Base-by-base conservation (phyloP, 2,797 vertebrate genomes). In the Chelon auratus region DNA sequence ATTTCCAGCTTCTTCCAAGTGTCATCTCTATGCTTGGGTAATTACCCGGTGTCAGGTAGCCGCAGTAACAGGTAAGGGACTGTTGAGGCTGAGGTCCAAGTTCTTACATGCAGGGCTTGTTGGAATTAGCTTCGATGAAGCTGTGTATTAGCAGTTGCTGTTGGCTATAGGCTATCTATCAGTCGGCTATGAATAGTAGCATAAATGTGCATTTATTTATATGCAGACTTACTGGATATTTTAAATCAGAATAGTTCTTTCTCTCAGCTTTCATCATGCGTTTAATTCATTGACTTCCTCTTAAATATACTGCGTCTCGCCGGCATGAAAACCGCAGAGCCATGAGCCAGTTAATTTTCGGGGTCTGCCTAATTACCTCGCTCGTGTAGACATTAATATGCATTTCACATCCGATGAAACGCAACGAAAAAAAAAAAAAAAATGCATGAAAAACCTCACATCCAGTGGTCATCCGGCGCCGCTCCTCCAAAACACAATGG, bases 1-100 rank as follows among this genome's bases (percentile, higher is more conserved):
- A 57, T 77, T 81, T 57, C 66, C 82, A 75, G 74, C 65, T 50
- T 78, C 64, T 61, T 82, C 68, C 36, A 30, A 80, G 77, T 83
- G 70, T 62, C 20, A 0, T 69, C 64, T 78, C 64, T 71, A 45
- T 78, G 81, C 68, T 57, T 80, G 75, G 77, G 74, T 89, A 87
- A 89, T 91, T 89, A 83, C 42, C 88, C 57, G 50, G 58, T 72
- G 64, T 68, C 82, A 86, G 84, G 43, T 62, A 67, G 60, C 77
- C 26, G 56, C 78, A 63, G 63, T 77, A 80, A 80, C 78, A 81
- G 72, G 84, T 85, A 68, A 71, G 54, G 57, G 70, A 67, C 52
- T 68, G 37, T 52, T 36, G 56, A 66, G 39, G 51, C 62, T 37
- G 66, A 69, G 53, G 53, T 63, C 9, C 3, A 22, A 72, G 12